Conservation (phyloP, 2,888 invertebrate species). For the Chaetogeoica ovagalla region DNA sequence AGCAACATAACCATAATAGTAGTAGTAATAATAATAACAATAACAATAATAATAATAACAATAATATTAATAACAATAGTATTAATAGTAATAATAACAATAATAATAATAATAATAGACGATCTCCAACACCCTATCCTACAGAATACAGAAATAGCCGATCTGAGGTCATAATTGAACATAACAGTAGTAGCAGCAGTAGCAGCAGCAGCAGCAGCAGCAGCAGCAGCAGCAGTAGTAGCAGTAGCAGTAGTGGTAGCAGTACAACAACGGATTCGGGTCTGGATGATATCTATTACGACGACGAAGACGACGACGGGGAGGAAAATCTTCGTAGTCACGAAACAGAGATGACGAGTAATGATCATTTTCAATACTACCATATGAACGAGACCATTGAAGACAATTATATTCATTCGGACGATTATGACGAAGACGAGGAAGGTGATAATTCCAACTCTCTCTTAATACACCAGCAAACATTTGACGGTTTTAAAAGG, state of each 20-base stretch:
- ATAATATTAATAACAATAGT: background rate
- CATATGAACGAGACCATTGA: slow-evolving; percentile 41
- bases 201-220: slow-evolving; percentile 58
- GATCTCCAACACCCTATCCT: slow-evolving; percentile 35
- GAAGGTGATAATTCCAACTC: background rate
- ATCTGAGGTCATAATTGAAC: slow-evolving; percentile 18
- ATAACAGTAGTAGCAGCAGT: slow-evolving; percentile 60
- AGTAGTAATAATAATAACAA: slow-evolving; percentile 5
- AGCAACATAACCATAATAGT: slow-evolving; percentile 10
- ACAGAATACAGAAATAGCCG: slow-evolving; percentile 31
- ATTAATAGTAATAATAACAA: slow-evolving; percentile 5
- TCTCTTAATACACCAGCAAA: slow-evolving; percentile 5
- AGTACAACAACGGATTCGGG: slow-evolving; percentile 39
- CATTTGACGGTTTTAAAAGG: slow-evolving; percentile 24
- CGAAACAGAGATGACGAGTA: slow-evolving; percentile 58
- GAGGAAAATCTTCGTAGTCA: slow-evolving; percentile 63
- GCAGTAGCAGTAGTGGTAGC: background rate
- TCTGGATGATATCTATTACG: slow-evolving; percentile 32
- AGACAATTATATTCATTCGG: slow-evolving; percentile 13
- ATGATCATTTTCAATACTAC: slow-evolving; percentile 60
- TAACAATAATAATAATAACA: background rate
- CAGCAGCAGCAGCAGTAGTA: no score
- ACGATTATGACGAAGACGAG: slow-evolving; percentile 58
- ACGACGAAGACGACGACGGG: slow-evolving; percentile 24
- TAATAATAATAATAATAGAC: slow-evolving; percentile 11